Evolutionary conservation across 2,888 invertebrate genomes (phyloP).

Genomic region (Andrena dorsata): DNA sequence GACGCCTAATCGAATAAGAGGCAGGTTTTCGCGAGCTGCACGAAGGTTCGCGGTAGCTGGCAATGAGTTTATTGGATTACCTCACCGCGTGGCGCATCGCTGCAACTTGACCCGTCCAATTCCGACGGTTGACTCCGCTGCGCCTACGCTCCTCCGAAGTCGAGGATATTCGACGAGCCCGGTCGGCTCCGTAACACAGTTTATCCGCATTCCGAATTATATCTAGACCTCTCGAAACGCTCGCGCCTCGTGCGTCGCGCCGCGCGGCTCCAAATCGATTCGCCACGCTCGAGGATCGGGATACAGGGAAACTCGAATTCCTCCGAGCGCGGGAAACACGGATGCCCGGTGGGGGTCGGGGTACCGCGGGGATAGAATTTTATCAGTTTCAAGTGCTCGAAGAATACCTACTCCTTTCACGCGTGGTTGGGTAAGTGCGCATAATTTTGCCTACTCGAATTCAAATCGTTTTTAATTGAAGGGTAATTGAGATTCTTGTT

Average conservation of each 20-base stretch:
- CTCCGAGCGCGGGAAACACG: not conserved
- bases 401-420: too few species aligned
- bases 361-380: too few species aligned
- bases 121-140: slow-evolving; percentile 77
- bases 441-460: too few species aligned
- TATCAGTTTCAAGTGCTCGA: too few species aligned
- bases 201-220: slow-evolving; percentile 71
- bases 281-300: slow-evolving; percentile 18
- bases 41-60: slow-evolving; percentile 57
- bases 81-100: slow-evolving; percentile 65
- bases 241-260: not conserved
- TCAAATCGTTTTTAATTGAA: too few species aligned
- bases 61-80: slow-evolving; percentile 77
- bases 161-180: slow-evolving; percentile 24
- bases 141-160: slow-evolving; percentile 67
- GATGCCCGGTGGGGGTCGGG: too few species aligned
- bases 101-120: slow-evolving; percentile 79
- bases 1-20: slow-evolving; percentile 51
- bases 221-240: slow-evolving; percentile 44
- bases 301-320: slow-evolving; percentile 4
- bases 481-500: too few species aligned
- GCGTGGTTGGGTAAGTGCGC: too few species aligned
- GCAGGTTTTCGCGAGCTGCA: slow-evolving; percentile 42
- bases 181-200: slow-evolving; percentile 38
- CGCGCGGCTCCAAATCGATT: slow-evolving; percentile 10